phyloP scores from a whole-genome alignment of 1,140 invertebrate genomes.

The Drosophila fuyamai region DNA sequence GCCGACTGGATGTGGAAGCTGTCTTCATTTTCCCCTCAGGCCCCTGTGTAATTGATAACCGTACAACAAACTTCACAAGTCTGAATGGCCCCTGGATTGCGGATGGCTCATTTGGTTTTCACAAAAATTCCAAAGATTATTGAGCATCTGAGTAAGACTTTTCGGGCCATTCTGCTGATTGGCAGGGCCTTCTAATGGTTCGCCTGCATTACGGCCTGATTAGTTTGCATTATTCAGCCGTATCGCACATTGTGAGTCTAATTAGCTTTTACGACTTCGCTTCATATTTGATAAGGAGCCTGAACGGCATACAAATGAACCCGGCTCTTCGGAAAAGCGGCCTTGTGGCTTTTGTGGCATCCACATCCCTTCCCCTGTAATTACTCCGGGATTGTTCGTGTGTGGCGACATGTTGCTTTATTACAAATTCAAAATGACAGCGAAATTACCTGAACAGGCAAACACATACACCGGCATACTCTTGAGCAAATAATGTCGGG shows the following conservation, averaged over 20 bases:
- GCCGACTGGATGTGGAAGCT: constrained; percentile 2
- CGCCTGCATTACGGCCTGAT: constrained; percentile 56
- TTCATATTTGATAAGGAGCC: constrained; percentile 83
- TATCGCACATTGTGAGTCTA: constrained; percentile 72
- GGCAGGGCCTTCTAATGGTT: constrained; percentile 53
- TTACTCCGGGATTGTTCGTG: constrained; percentile 53
- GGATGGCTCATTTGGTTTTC: neutral
- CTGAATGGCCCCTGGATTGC: constrained; percentile 13
- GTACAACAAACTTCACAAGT: constrained; percentile 20
- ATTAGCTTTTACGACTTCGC: constrained; percentile 83
- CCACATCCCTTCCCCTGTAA: constrained; percentile 50
- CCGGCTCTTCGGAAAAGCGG: constrained; percentile 19
- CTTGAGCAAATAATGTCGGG: constrained; percentile 62
- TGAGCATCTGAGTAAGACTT: constrained; percentile 28
- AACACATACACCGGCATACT: constrained; percentile 17
- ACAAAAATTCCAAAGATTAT: constrained; percentile 23
- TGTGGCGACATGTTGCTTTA: constrained; percentile 77
- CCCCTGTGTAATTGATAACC: constrained; percentile 42
- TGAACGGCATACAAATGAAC: constrained; percentile 78
- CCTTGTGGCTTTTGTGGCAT: constrained; percentile 18
- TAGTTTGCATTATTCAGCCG: constrained; percentile 76
- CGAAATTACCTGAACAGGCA: constrained; percentile 59
- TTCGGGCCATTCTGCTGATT: constrained; percentile 22
- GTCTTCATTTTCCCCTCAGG: constrained; percentile 20
- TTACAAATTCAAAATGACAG: constrained; percentile 83